Evolutionary conservation across 2,113 vertebrate species (phyloP).

Genomic region (Tragelaphus strepsiceros): DNA sequence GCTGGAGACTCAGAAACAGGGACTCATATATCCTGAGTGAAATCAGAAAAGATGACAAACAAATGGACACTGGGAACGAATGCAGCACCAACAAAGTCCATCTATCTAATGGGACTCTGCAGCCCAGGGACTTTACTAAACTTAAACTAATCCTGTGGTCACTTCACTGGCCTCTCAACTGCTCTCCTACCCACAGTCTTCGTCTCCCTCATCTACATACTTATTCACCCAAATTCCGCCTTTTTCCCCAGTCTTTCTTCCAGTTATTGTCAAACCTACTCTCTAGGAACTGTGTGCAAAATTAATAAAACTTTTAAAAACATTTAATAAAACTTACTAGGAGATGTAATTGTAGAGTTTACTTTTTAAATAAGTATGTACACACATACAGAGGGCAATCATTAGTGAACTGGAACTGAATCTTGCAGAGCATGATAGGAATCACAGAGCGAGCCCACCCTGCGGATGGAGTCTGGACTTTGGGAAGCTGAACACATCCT

Average conservation of each 20-base stretch:
- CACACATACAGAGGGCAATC: background rate
- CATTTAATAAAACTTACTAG: background rate
- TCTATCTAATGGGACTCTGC: background rate
- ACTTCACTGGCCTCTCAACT: background rate
- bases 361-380: background rate
- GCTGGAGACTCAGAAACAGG: background rate
- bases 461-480: background rate
- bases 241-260: background rate
- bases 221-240: background rate
- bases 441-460: background rate
- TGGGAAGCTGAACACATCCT: background rate
- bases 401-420: background rate
- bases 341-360: background rate
- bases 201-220: no score
- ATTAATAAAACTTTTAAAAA: background rate
- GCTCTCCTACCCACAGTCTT: background rate
- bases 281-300: background rate
- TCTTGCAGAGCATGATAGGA: background rate
- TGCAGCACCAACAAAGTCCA: background rate
- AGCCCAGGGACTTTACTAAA: background rate
- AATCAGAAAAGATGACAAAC: background rate
- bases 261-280: background rate
- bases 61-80: background rate
- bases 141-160: background rate
- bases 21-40: background rate